These are phyloP conservation scores for Megamerina dolium DNA, from an alignment of 2,888 invertebrate genomes.

Conservation along the genomic window DNA sequence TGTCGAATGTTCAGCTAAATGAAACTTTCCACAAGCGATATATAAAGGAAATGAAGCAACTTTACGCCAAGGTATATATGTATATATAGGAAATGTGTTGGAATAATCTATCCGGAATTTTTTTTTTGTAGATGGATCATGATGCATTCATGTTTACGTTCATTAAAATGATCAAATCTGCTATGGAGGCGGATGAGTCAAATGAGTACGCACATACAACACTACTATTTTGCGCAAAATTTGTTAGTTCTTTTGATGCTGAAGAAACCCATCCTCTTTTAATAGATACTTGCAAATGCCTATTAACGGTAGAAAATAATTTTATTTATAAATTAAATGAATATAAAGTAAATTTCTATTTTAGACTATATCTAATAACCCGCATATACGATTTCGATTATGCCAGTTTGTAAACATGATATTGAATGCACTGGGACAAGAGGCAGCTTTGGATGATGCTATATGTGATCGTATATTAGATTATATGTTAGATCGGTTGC, in stretches of 20 bases:
- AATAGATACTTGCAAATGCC: conserved; percentile 35
- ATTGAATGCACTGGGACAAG: conserved; percentile 65
- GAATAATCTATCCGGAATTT: background rate
- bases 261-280: conserved; percentile 47
- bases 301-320: conserved; percentile 32
- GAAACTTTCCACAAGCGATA: conserved; percentile 62
- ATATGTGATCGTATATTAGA: conserved; percentile 66
- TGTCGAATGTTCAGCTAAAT: conserved; percentile 60
- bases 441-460: conserved; percentile 70
- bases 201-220: conserved; percentile 64
- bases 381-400: conserved; percentile 62
- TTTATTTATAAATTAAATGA: background rate
- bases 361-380: conserved; percentile 51
- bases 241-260: conserved; percentile 58
- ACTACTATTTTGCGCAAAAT: conserved; percentile 66
- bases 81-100: background rate
- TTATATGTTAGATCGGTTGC: conserved; percentile 61
- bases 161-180: conserved; percentile 57
- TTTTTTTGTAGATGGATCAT: conserved; percentile 51
- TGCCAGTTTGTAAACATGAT: conserved; percentile 75
- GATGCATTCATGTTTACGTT: conserved; percentile 60
- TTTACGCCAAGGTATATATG: conserved; percentile 57
- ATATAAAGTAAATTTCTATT: background rate
- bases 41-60: conserved; percentile 56
- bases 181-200: conserved; percentile 61